A percentile compares a stretch with the other conserved stretches of the same genome.
phyloP scores from a whole-genome alignment of 2,797 vertebrate genomes.

The Channa striata region DNA sequence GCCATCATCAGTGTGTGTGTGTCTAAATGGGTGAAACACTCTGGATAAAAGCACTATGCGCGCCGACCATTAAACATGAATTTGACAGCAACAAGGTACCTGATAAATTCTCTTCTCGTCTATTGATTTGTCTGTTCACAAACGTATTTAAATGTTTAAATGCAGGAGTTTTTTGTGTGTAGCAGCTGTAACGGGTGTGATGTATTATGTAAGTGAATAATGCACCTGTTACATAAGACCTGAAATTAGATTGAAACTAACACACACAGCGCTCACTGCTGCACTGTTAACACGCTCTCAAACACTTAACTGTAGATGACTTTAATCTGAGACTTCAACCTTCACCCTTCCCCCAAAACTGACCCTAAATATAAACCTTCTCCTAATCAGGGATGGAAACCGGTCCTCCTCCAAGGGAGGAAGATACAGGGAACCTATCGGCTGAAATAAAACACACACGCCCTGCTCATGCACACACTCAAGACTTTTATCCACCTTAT shows the following conservation, averaged over 20 bases:
- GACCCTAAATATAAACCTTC: conserved; percentile 74
- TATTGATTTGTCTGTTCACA: no score
- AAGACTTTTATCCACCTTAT: neutral
- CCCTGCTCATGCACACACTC: conserved; percentile 19
- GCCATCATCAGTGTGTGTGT: no score
- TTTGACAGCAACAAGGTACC: no score
- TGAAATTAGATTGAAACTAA: conserved; percentile 9
- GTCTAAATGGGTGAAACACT: no score
- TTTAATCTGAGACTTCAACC: conserved; percentile 40
- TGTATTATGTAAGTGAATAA: conserved; percentile 11
- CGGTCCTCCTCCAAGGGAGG: neutral
- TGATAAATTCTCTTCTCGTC: no score
- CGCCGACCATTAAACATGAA: no score
- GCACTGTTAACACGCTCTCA: neutral
- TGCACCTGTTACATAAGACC: conserved; percentile 21
- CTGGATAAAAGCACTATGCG: no score
- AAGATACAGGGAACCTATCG: conserved; percentile 28
- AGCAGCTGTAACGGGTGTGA: conserved; percentile 10
- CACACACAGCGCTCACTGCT: neutral
- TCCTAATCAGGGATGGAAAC: conserved; percentile 76
- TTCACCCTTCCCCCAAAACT: conserved; percentile 53
- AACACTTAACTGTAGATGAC: neutral
- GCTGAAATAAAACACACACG: conserved; percentile 46
- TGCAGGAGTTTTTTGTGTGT: neutral
- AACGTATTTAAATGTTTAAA: neutral